Base-by-base conservation (phyloP, 2,888 invertebrate species). In the Crepidodera aurea region DNA sequence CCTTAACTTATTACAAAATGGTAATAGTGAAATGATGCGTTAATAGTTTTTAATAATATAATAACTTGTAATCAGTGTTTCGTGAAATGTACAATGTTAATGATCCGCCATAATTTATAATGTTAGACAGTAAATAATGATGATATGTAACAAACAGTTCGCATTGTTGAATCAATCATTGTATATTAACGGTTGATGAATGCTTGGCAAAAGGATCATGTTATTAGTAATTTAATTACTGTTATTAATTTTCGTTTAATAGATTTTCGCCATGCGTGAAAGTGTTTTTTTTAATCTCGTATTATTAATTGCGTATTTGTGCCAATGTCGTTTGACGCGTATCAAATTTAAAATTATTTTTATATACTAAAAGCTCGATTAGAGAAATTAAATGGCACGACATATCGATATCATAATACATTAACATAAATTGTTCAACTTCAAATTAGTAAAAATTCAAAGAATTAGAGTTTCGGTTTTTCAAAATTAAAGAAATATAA, bases 31-130 rank as follows among this genome's bases (percentile, higher is more conserved):
- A 56, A 29, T 51, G 27, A 42, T 29, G 10, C 25, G 12, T 46
- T 42, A 56, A 56, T 56, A 29, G 32, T 50, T 56, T 34, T 34
- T 51, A 56, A 51, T 57, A 27, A 13, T 39, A 16, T 27, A 39
- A 53, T 18, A 22, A 16, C n/a, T 13, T 15, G 37, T 51, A 39
- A 53, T 53, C 15, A 19, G 12, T 13, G 18, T 39, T 25, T 53
- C 25, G 25, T 53, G 39, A 29, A 48, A 15, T 37, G 13, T 15
- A 13, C 19, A n/a, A 25, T 29, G 40, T n/a, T 42, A 53, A 53
- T 29, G 27, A 34, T 39, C 37, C 22, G 15, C n/a, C 15, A 25
- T 51, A 39, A 53, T 37, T 53, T 18, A 25, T 50, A 32, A 50
- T 51, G n/a, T 27, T 29, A 40, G 25, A 8, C 53, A 25, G 18